A percentile compares a stretch with the other conserved stretches of the same genome.
Conservation (phyloP, 2,797 vertebrate genomes). For the Meda fulgida region DNA sequence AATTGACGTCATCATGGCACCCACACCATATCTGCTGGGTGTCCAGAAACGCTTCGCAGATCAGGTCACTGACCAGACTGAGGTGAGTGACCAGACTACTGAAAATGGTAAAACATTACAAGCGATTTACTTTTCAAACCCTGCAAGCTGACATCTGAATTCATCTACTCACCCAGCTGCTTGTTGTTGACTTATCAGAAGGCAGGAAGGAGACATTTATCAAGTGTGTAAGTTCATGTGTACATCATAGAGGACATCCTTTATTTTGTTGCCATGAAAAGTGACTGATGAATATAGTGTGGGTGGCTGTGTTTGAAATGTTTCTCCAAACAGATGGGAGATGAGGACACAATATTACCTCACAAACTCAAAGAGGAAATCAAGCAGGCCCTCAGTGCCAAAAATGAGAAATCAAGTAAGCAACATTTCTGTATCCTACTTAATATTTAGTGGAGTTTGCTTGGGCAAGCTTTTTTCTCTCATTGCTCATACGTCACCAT, state of each 20-base stretch:
- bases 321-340: slow-evolving; percentile 80
- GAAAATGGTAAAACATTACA: not conserved
- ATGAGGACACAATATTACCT: slow-evolving; percentile 88
- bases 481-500: not conserved
- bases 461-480: no score
- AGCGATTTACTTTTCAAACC: not conserved
- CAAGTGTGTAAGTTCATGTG: slow-evolving; percentile 75
- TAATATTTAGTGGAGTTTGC: not conserved
- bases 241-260: not conserved
- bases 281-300: slow-evolving; percentile 2
- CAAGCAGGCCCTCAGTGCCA: slow-evolving; percentile 73
- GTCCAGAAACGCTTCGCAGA: slow-evolving; percentile 85
- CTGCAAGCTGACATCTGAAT: slow-evolving; percentile 23
- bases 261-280: not conserved
- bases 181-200: slow-evolving; percentile 87
- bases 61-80: slow-evolving; percentile 80
- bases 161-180: slow-evolving; percentile 76
- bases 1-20: slow-evolving; percentile 91
- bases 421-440: not conserved
- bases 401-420: slow-evolving; percentile 71
- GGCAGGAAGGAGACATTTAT: slow-evolving; percentile 80
- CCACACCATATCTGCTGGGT: slow-evolving; percentile 93
- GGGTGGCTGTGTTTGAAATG: slow-evolving; percentile 5
- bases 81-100: slow-evolving; percentile 68
- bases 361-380: slow-evolving; percentile 87